These are phyloP conservation scores for Tetragonula carbonaria DNA, from an alignment of 2,888 invertebrate species.

Conservation along the genomic window DNA sequence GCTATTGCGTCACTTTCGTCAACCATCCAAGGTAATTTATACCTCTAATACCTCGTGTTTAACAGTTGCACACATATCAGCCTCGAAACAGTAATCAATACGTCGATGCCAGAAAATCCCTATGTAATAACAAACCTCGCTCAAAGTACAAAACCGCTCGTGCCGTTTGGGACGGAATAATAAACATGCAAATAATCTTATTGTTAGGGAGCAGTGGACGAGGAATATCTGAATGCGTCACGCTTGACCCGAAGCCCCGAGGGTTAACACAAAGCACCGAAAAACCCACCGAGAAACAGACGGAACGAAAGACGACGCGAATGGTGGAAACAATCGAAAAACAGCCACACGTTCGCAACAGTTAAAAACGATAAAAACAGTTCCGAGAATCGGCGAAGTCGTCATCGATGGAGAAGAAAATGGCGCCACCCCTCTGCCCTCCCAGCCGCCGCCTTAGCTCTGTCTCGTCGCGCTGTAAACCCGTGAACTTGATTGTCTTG, in stretches of 20 bases:
- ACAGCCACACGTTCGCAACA: neutral
- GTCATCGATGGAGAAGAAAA: slow-evolving; percentile 32
- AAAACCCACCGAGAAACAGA: neutral
- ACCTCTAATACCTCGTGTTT: no score
- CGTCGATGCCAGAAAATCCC: neutral
- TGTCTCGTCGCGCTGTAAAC: slow-evolving; percentile 62
- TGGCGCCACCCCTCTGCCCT: neutral
- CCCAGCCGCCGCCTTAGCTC: neutral
- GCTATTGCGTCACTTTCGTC: no score
- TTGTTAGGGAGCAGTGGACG: neutral
- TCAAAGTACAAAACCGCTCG: neutral
- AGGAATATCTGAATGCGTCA: slow-evolving; percentile 2
- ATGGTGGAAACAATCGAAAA: neutral
- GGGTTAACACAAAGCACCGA: neutral
- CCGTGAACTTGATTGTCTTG: slow-evolving; percentile 73
- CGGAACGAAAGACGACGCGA: neutral
- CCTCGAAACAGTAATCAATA: neutral
- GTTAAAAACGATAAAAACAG: neutral
- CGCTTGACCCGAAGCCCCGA: no score
- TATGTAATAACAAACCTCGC: neutral
- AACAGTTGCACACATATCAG: no score
- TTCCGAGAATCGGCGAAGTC: slow-evolving; percentile 19
- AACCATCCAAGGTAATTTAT: no score
- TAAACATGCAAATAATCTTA: neutral
- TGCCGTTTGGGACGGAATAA: neutral